Evolutionary conservation across 2,113 vertebrate species (phyloP).

Genomic region (Lepidothrix coronata): DNA sequence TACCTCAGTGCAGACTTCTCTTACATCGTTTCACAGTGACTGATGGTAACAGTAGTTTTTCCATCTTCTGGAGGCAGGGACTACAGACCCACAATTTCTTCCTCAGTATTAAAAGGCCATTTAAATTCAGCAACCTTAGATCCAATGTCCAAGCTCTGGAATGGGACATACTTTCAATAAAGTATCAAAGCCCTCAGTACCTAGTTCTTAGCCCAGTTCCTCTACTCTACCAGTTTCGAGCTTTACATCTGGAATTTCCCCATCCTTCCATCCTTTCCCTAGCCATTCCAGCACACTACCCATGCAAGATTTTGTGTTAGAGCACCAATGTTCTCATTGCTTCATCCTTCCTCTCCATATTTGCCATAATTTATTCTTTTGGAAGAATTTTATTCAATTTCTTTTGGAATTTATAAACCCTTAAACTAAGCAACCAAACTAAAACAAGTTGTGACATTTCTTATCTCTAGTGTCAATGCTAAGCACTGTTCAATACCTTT

Average conservation of each 20-base stretch:
- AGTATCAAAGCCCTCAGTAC: neutral
- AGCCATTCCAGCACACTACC: neutral
- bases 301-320: neutral
- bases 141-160: neutral
- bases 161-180: neutral
- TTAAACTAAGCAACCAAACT: neutral
- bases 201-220: too few species aligned
- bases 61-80: neutral
- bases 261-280: neutral
- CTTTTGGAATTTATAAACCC: constrained; percentile 4
- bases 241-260: neutral
- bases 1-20: neutral
- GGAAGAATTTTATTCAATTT: neutral
- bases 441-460: neutral
- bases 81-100: neutral
- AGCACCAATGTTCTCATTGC: neutral
- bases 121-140: neutral
- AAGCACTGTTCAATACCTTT: constrained; percentile 12
- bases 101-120: neutral
- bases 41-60: neutral
- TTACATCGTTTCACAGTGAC: neutral
- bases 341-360: neutral
- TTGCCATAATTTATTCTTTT: neutral
- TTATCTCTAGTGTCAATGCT: constrained; percentile 14
- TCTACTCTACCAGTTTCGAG: neutral